These are phyloP conservation scores for Leptopilina drosophilae DNA, from an alignment of 2,888 invertebrate genomes.

Conservation along the genomic window DNA sequence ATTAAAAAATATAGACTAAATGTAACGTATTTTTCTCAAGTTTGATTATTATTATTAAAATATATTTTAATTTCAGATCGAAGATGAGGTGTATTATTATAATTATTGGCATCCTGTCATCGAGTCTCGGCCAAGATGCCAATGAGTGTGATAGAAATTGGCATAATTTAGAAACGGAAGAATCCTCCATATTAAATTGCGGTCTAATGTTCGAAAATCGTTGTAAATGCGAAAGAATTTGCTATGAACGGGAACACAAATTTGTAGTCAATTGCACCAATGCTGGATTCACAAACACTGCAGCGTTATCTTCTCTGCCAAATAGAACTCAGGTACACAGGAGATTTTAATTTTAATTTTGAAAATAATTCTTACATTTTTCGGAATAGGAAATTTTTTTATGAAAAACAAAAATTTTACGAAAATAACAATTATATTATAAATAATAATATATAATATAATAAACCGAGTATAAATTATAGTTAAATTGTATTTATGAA, in stretches of 20 bases:
- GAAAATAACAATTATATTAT: not conserved
- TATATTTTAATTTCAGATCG: conserved; percentile 41
- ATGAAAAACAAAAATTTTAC: not conserved
- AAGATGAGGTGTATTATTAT: conserved; percentile 59
- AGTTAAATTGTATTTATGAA: not conserved
- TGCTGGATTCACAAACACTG: conserved; percentile 80
- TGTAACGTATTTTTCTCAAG: too few relatives aligned
- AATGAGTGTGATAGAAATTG: conserved; percentile 65
- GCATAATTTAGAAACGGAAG: conserved; percentile 67
- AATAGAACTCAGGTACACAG: conserved; percentile 79
- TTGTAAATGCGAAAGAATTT: conserved; percentile 80
- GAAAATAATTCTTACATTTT: not conserved
- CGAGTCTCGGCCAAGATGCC: conserved; percentile 53
- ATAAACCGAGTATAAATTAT: not conserved
- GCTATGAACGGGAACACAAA: conserved; percentile 78
- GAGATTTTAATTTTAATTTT: not conserved
- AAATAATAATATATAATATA: not conserved
- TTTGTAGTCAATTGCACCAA: conserved; percentile 86
- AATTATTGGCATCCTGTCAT: conserved; percentile 45
- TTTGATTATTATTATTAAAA: not conserved
- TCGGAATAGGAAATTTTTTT: too few relatives aligned
- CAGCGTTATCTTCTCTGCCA: conserved; percentile 82
- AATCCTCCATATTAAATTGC: conserved; percentile 69
- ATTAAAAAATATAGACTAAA: too few relatives aligned
- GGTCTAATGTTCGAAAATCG: conserved; percentile 77